Evolutionary conservation across 2,797 vertebrate species (phyloP), one percentile per base, ranked within the genome.

Genomic region (Falco novaeseelandiae): DNA sequence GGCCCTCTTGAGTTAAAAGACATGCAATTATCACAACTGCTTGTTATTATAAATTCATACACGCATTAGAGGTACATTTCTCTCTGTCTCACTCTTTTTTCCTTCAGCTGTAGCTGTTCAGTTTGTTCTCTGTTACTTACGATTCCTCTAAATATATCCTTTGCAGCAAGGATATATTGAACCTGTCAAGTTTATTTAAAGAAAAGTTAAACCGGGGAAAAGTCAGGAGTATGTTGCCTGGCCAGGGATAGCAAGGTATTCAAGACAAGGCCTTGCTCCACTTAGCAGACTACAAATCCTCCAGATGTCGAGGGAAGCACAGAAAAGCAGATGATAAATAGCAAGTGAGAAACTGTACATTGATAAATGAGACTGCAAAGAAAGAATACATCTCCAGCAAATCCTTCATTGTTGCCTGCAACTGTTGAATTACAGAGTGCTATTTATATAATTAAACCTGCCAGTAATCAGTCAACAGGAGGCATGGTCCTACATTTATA

Each of bases 121-220:
- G 79, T 90, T 97, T 90, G 80, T 80, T 94, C 61, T 73, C 80
- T 92, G n/a, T 90, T 90, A 81, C 91, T 91, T 93, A 87, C 5
- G 6, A 79, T 91, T 91, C 55, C 40, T 67, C 84, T 90, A 91
- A 91, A 95, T 65, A 90, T 66, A 95, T 94, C 91, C 69, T 90
- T 94, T 90, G 57, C 82, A 80, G 88, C 1, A 4, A 95, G 95
- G 62, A 94, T 96, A 84, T 96, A 97, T 95, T 96, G 96, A 95
- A 96, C 55, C 74, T 96, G 96, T 96, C 97, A 97, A 93, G 88
- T 97, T 97, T 97, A 92, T 96, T 97, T 97, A 96, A 97, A 96
- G 90, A 95, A 92, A 96, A 97, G 95, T 95, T 95, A 95, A 96
- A 96, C 80, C 61, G 71, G 73, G 71, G 84, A 87, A 95, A 94